Base-by-base conservation (phyloP, 2,888 invertebrate genomes). In the Thymelicus acteon region DNA sequence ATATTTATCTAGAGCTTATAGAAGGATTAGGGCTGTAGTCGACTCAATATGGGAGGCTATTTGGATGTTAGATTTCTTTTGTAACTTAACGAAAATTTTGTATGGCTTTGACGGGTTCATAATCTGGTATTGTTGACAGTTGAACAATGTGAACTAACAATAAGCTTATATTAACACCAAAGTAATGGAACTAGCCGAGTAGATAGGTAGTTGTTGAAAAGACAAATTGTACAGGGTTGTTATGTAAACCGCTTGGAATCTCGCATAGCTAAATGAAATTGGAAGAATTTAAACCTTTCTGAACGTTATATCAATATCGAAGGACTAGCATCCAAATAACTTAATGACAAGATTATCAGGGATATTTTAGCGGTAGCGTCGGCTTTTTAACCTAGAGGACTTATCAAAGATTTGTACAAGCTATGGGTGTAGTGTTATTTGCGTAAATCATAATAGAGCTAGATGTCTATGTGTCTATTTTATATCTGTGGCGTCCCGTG, bases 1-100 rank as follows among this genome's bases (percentile, higher is more conserved):
- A 89, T 90, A 92, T 90, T 87, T 91, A 87, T 85, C 87, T 93
- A 92, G 93, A 93, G 93, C 93, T 93, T 93, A 93, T 93, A 93
- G 93, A 82, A 82, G 83, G 90, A 76, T 85, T 93, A 93, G 93
- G 90, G 89, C 89, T 79, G 83, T 90, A 88, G 86, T 73, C 58
- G 72, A 74, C 72, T 68, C 82, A 83, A 82, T 79, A 72, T 73
- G 68, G 75, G 75, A 71, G n/a, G 54, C 31, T 57, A 40, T 72
- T 77, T 79, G 81, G 77, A 76, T 75, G 79, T 62, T 76, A 76
- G 64, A 64, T 37, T 62, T 60, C 52, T 52, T 24, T 60, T 54
- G 40, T 40, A 24, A 24, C 10, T 54, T 24, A 24, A 54, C 10
- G 4, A 15, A 24, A 52, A 19, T 54, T 24, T 52, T 52, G 6